Evolutionary conservation across 2,797 vertebrate genomes (phyloP), one percentile per base, ranked within the genome.

Genomic region (Tenualosa ilisha): DNA sequence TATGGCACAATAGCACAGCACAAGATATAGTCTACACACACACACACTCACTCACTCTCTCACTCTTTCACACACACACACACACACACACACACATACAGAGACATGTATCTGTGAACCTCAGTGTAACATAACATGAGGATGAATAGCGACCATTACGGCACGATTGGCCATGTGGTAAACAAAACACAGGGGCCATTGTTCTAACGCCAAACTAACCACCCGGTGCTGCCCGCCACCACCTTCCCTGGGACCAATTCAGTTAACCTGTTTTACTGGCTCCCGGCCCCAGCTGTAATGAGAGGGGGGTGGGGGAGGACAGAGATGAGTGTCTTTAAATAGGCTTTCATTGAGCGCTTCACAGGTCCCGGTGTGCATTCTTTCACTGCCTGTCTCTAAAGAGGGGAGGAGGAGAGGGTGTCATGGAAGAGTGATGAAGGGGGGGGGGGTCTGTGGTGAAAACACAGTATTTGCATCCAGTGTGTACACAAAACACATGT

Each of bases 221-320:
- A 17, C 31, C 65, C 26, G 8, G 12, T 11, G 26, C 65, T 13
- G 13, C 15, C 31, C 17, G 9, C 17, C 43, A 46, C 43, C 43
- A 6, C 68, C 17, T 31, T 75, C 68, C 4, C 12, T 75, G 68
- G 68, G 68, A 75, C 68, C 68, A 75, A 75, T 75, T 75, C 31
- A 75, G 31, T 40, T 75, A 75, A 75, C 68, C 37, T 75, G 31
- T 43, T 75, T 75, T 75, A 20, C 13, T 40, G 68, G 12, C 68
- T 37, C 17, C 68, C 3, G 13, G 63, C 24, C 63, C 63, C 31
- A 3, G 68, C 68, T 12, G 31, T 75, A 75, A 75, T 75, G 68
- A 75, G 68, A 40, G 65, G 65, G 65, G 65, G 65, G 43, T 17
- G 37, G 68, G 68, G 15, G 65, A 40, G 68, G 68, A 43, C 31